Evolutionary conservation across 2,888 invertebrate species (phyloP), one percentile per base, ranked within the genome.

Genomic region (Julus scanicus): DNA sequence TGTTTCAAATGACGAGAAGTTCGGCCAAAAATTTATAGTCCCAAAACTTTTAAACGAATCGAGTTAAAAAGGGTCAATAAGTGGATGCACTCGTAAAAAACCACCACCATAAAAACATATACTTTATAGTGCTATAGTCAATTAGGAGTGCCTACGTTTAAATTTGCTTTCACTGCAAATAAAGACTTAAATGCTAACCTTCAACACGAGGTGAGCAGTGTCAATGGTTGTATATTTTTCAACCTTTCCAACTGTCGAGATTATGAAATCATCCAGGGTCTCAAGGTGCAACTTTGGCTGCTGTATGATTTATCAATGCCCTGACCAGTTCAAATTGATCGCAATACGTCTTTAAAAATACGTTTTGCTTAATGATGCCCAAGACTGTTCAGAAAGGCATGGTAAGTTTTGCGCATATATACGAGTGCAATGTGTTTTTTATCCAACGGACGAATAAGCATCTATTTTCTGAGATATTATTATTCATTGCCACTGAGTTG

Each of bases 391-490:
- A 71, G 71, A 71, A 71, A 71, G 29, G 6, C n/a, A 63, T 63
- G 63, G 63, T 44, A 8, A 8, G 8, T 63, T 63, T 63, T 63
- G 20, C 63, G 20, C 20, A 2, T 9, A 49, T 49, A 49, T 9
- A 17, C 53, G 4, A 53, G 15, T 15, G 15, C 44, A 44, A 17
- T 71, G 11, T 17, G 71, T 20, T 71, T 71, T 20, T 71, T 71
- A 9, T 71, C 11, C 8, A 5, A 20, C 20, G 2, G 29, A 9
- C 29, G 20, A 29, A 71, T 71, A 71, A 71, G 71, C 71, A 71
- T 71, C 29, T 71, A 8, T 71, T 71, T 63, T 63, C 20, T n/a
- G 63, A 63, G 63, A 63, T 63, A 57, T 57, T 57, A 57, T 63
- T 4, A n/a, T 20, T 20, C 9, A 29, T 20, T 71, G 71, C 71